Evolutionary conservation across 1,140 invertebrate species (phyloP), one percentile per base, ranked within the genome.

Genomic region (Temnothorax longispinosus): DNA sequence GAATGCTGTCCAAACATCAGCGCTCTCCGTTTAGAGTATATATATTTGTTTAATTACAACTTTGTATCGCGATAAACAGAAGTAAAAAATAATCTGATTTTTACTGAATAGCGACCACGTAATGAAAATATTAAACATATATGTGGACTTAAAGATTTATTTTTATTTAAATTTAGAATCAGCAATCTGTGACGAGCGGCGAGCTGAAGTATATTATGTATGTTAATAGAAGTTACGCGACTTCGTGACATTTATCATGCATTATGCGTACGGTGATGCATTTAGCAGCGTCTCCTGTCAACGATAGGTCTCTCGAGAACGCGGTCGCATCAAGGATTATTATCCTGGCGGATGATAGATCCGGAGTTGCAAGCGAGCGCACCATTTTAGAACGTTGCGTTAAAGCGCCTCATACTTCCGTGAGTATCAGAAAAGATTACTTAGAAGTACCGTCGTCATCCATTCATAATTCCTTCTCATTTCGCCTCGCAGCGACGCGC

Each of bases 401-500:
- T 71, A 41, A 81, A 81, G 47, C 64, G 35, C 35, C 67, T 47
- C 35, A 52, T 38, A 44, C 35, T 44, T 50, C n/a, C 18, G 54
- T 15, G 87, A 62, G 67, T 41, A 32, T 21, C 41, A 65, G 77
- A 67, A 71, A 86, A 71, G 54, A 86, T 89, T 80, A 76, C 54
- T 86, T 75, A 41, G 41, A 54, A 35, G 69, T 38, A 56, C 8
- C 62, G 52, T 41, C 32, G 56, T 58, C 56, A 50, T 50, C 64
- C 86, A 81, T 81, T 88, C 56, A 56, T 85, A 88, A 90, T 90
- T 90, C 32, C 21, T n/a, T 72, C 50, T 72, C 41, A 67, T 86
- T 80, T 69, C 58, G 13, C 32, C 32, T 3, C n/a, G 41, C 13
- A 78, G 27, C 76, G 58, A 78, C 41, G 58, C 18, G 58, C 18